These are phyloP conservation scores for Saccopteryx bilineata DNA, from an alignment of 2,113 vertebrate species.

Conservation along the genomic window DNA sequence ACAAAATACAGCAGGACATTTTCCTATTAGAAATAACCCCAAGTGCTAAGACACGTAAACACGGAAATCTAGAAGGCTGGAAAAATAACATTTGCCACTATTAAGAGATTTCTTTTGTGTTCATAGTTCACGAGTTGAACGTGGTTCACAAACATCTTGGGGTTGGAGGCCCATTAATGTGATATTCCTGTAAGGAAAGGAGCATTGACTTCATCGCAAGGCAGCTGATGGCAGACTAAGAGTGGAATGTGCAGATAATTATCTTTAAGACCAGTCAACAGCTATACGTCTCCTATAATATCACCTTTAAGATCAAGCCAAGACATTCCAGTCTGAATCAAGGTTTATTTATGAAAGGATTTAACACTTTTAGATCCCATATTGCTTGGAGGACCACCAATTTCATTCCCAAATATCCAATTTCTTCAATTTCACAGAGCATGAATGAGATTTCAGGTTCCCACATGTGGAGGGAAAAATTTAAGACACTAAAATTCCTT, in stretches of 20 bases:
- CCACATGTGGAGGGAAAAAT: constrained; percentile 58
- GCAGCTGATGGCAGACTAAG: constrained; percentile 84
- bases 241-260: constrained; percentile 90
- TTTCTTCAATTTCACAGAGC: constrained; percentile 87
- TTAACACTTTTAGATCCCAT: constrained; percentile 91
- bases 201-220: constrained; percentile 82
- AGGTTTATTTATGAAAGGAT: constrained; percentile 92
- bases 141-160: constrained; percentile 70
- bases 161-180: constrained; percentile 73
- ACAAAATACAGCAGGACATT: background rate
- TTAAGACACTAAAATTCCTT: constrained; percentile 81
- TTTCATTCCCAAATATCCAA: constrained; percentile 90
- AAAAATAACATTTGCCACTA: constrained; percentile 24
- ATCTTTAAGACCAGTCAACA: constrained; percentile 87
- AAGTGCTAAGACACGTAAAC: background rate
- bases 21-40: constrained; percentile 51
- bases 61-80: constrained; percentile 21
- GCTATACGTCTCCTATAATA: constrained; percentile 86
- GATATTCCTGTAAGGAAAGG: constrained; percentile 82
- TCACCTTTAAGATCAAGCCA: constrained; percentile 91
- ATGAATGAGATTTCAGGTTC: constrained; percentile 83
- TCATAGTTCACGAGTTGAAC: constrained; percentile 62
- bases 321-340: constrained; percentile 91
- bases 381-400: constrained; percentile 90
- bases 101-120: constrained; percentile 67